Conservation (phyloP, 1,140 invertebrate genomes). For the Physella acuta region DNA sequence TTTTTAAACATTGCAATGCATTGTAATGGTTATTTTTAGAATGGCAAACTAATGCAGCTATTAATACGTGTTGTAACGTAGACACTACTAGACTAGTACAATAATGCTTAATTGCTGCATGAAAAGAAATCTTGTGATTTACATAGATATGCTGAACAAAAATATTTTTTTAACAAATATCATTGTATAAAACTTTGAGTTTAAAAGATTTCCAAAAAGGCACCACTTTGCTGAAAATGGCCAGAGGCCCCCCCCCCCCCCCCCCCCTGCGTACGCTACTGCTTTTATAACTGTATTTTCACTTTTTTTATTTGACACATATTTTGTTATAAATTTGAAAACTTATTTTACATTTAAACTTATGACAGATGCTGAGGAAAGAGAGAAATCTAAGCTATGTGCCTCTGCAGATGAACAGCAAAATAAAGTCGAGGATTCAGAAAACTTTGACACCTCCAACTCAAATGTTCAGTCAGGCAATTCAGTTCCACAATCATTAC, state of each 20-base stretch:
- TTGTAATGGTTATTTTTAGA: too few species aligned
- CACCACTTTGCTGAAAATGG: too few species aligned
- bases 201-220: too few species aligned
- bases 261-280: not conserved
- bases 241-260: not conserved
- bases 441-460: not conserved
- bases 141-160: too few species aligned
- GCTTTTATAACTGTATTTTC: not conserved
- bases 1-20: not conserved
- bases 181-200: too few species aligned
- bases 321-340: not conserved
- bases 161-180: too few species aligned
- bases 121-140: too few species aligned
- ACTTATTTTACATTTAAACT: too few species aligned
- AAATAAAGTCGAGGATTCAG: not conserved
- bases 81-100: too few species aligned
- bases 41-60: too few species aligned
- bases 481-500: not conserved
- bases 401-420: constrained; percentile 10
- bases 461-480: not conserved
- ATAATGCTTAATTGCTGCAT: too few species aligned
- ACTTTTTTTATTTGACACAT: not conserved
- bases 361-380: constrained; percentile 36
- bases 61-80: too few species aligned
- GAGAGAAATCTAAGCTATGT: constrained; percentile 30